Percentiles rank a stretch among this genome's conserved stretches.
Evolutionary conservation across 2,113 vertebrate species (phyloP).

Genomic region (Chaetorhynchus papuensis): DNA sequence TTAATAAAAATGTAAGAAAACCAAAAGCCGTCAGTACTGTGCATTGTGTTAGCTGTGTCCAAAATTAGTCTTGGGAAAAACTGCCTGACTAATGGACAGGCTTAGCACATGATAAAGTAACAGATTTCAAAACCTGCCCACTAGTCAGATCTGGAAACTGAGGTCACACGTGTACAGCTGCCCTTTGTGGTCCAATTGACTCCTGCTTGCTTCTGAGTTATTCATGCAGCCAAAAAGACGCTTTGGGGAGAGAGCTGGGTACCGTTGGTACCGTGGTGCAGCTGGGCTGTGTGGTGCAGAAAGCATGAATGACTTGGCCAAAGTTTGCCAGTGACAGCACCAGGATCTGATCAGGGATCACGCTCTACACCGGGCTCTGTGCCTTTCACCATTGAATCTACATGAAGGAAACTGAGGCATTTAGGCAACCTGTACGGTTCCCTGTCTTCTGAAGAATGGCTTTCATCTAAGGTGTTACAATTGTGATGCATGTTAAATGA

Average conservation of each 20-base stretch:
- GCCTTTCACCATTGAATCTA: not conserved
- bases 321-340: not conserved
- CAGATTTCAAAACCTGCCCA: not conserved
- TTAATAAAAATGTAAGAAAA: not conserved
- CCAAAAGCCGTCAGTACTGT: not conserved
- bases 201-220: not conserved
- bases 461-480: not conserved
- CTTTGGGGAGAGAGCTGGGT: not conserved
- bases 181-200: not conserved
- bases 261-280: accelerated
- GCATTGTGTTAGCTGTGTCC: not conserved
- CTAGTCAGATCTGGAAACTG: not conserved
- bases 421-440: not conserved
- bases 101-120: not conserved
- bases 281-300: not conserved
- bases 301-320: not conserved
- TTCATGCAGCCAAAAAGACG: not conserved
- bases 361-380: not conserved
- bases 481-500: not conserved
- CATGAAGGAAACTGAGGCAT: not conserved
- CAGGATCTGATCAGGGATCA: not conserved
- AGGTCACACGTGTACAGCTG: not conserved
- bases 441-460: not conserved
- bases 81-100: not conserved
- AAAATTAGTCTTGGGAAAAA: not conserved